These are phyloP conservation scores for Malachius bipustulatus DNA, from an alignment of 2,888 invertebrate species.

Conservation along the genomic window DNA sequence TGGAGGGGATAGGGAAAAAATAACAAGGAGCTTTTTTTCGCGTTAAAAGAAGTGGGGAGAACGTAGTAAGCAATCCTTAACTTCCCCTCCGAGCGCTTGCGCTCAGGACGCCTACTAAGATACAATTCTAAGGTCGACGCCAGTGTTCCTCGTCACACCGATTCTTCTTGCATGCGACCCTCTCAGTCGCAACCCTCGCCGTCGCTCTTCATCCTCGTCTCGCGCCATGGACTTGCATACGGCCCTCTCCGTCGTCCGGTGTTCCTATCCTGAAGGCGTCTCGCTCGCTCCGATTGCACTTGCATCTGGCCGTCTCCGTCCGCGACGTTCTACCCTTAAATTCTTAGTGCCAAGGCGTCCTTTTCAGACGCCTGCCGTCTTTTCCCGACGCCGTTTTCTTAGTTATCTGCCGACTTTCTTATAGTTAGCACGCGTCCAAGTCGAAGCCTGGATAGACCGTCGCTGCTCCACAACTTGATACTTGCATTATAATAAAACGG, in stretches of 20 bases:
- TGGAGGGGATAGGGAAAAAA: conserved; percentile 33
- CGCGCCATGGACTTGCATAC: conserved; percentile 30
- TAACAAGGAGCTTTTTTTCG: conserved; percentile 33
- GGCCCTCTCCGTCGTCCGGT: conserved; percentile 32
- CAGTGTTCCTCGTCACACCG: conserved; percentile 26
- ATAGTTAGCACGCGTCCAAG: conserved; percentile 33
- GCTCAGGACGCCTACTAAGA: conserved; percentile 36
- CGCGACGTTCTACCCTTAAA: conserved; percentile 30
- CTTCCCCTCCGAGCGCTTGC: conserved; percentile 22
- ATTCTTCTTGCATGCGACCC: conserved; percentile 31
- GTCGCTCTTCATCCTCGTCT: conserved; percentile 26
- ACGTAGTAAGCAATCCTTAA: conserved; percentile 33
- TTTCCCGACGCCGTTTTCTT: conserved; percentile 38
- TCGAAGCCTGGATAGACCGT: background rate
- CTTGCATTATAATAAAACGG: too few relatives aligned
- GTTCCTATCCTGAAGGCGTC: conserved; percentile 29
- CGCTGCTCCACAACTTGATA: too few relatives aligned
- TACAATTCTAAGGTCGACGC: conserved; percentile 37
- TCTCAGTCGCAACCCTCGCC: conserved; percentile 33
- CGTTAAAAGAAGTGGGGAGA: conserved; percentile 29
- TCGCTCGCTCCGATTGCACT: conserved; percentile 27
- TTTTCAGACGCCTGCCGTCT: conserved; percentile 38
- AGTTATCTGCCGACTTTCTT: conserved; percentile 39
- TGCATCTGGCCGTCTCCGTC: conserved; percentile 28
- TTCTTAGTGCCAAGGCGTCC: conserved; percentile 39